A percentile compares a stretch with the other conserved stretches of the same genome.
These are phyloP conservation scores for Brachyistius frenatus DNA, from an alignment of 2,113 vertebrate genomes.

Conservation along the genomic window DNA sequence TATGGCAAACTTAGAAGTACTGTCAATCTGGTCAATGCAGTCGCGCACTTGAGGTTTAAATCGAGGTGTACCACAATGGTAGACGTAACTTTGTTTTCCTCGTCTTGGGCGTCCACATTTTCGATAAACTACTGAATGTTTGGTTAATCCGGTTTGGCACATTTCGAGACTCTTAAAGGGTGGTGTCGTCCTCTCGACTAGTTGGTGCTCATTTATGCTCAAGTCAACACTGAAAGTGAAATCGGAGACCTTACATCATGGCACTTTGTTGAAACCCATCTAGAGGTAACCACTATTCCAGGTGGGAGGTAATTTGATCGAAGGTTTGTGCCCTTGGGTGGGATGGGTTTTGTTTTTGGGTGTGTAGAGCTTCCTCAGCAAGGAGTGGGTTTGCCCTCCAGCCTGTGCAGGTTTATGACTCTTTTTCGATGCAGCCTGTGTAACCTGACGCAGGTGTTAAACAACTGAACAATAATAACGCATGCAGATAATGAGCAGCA, in stretches of 20 bases:
- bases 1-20: no score
- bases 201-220: conserved; percentile 12
- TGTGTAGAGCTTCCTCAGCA: conserved; percentile 25
- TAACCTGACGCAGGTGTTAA: conserved; percentile 35
- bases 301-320: conserved; percentile 51
- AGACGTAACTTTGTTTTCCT: neutral
- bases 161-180: neutral
- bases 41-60: neutral
- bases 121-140: neutral
- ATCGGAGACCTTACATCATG: conserved; percentile 43
- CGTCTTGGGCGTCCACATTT: neutral
- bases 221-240: conserved; percentile 44
- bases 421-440: neutral
- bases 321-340: conserved; percentile 29
- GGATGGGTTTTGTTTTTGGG: conserved; percentile 37
- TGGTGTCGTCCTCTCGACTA: neutral
- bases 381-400: conserved; percentile 39
- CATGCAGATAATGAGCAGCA: conserved; percentile 14
- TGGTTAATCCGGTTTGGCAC: conserved; percentile 10
- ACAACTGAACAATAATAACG: neutral
- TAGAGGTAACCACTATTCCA: conserved; percentile 17
- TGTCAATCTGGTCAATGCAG: no score
- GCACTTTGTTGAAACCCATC: conserved; percentile 47
- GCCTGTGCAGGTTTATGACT: conserved; percentile 31
- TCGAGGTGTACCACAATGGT: neutral